A percentile compares a stretch with the other conserved stretches of the same genome.
Evolutionary conservation across 2,113 vertebrate genomes (phyloP).

Genomic region (Setophaga coronata): DNA sequence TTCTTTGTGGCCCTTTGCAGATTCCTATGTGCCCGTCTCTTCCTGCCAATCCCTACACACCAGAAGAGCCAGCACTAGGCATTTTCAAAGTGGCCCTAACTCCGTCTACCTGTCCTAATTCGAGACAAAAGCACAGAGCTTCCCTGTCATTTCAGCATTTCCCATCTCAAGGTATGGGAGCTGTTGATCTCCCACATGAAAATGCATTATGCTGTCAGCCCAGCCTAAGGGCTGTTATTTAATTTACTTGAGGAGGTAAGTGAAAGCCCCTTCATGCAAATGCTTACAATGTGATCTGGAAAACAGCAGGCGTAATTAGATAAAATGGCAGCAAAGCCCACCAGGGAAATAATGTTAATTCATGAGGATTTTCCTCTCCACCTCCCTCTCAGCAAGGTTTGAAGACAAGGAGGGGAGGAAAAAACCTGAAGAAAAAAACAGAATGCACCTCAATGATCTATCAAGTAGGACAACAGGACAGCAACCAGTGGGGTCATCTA

Average conservation of each 20-base stretch:
- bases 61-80: not conserved
- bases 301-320: slow-evolving; percentile 69
- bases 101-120: not conserved
- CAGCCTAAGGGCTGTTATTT: slow-evolving; percentile 68
- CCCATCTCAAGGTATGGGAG: slow-evolving; percentile 51
- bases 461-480: not conserved
- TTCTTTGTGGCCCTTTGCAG: not conserved
- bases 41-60: not conserved
- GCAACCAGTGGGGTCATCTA: not conserved
- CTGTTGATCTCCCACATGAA: slow-evolving; percentile 65
- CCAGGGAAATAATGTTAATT: slow-evolving; percentile 58
- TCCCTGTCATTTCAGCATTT: slow-evolving; percentile 19
- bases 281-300: slow-evolving; percentile 67
- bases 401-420: not conserved
- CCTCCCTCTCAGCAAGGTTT: slow-evolving; percentile 43
- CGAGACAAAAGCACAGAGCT: not conserved
- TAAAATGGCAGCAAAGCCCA: slow-evolving; percentile 68
- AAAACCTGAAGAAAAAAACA: not conserved
- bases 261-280: slow-evolving; percentile 69
- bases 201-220: slow-evolving; percentile 61
- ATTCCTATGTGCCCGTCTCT: not conserved
- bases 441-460: not conserved
- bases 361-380: slow-evolving; percentile 51
- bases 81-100: not conserved
- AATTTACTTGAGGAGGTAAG: slow-evolving; percentile 71